phyloP scores from a whole-genome alignment of 2,797 vertebrate species.

The Scyliorhinus canicula region DNA sequence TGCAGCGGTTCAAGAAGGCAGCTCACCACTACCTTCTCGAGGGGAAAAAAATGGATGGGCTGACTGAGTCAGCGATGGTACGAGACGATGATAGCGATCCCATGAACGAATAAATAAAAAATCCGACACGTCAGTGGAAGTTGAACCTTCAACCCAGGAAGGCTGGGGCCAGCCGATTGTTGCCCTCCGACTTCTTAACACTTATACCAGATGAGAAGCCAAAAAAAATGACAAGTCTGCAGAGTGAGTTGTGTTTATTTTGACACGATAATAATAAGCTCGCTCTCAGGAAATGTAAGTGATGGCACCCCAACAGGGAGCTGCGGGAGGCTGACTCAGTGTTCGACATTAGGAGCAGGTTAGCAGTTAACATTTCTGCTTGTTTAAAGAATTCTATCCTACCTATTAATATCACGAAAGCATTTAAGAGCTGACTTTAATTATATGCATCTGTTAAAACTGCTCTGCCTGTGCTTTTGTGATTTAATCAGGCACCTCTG shows the following conservation, averaged over 20 bases:
- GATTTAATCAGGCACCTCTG: conserved; percentile 18
- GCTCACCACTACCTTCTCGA: too few relatives aligned
- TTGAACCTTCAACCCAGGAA: neutral
- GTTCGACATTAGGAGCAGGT: neutral
- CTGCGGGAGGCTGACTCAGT: neutral
- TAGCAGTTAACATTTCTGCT: conserved; percentile 4
- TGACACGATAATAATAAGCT: neutral
- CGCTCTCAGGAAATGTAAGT: neutral
- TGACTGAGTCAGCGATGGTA: too few relatives aligned
- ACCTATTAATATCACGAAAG: conserved; percentile 15
- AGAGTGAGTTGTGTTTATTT: neutral
- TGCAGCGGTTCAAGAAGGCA: too few relatives aligned
- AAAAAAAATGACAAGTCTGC: neutral
- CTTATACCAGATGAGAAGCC: neutral
- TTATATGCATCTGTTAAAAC: conserved; percentile 34
- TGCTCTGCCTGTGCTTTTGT: neutral
- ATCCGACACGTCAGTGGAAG: neutral
- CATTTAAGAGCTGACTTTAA: conserved; percentile 33
- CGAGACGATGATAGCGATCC: too few relatives aligned
- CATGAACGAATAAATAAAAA: too few relatives aligned
- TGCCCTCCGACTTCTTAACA: neutral
- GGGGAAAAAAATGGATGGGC: too few relatives aligned
- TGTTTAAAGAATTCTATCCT: neutral
- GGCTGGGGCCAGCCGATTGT: neutral
- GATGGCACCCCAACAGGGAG: neutral